Evolutionary conservation across 2,888 invertebrate genomes (phyloP), one percentile per base, ranked within the genome.

Genomic region (Zhuqinia jingwanae): DNA sequence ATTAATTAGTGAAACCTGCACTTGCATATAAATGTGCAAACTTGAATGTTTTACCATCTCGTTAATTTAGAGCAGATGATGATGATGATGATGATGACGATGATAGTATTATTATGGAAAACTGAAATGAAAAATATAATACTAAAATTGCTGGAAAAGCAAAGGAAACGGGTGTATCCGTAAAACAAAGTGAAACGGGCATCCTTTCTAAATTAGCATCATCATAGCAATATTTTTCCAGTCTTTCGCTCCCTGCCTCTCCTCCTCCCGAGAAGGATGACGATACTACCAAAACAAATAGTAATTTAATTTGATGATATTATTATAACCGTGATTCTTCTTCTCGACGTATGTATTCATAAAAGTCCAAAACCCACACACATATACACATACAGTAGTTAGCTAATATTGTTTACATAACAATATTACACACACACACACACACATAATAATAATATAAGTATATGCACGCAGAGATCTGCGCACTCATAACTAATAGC

Each of bases 341-440:
- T n/a, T n/a, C n/a, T n/a, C n/a, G n/a, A 70, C 70, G 25, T 70
- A 25, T 47, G 25, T 68, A 68, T 80, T 70, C 70, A 20, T 70
- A 70, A 80, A 85, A 65, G 79, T 75, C 63, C 70, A 70, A 25
- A 70, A 45, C 22, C 45, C 70, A 70, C 22, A 22, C 25, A 22
- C 22, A 68, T 3, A 2, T 3, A 30, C 8, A 42, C 2, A 65
- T 25, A 60, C 25, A 60, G n/a, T n/a, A 70, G 22, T 25, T 25
- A 70, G 22, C 45, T 47, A 70, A 70, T 47, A 25, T 70, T 70
- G 70, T 70, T 45, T 70, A 70, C 50, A 25, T 50, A 36, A 36
- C n/a, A n/a, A n/a, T n/a, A 45, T 20, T 45, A 22, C 25, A 22
- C 22, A 68, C 2, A 2, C 3, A 30, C 8, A 42, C 2, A 65